A percentile compares a stretch with the other conserved stretches of the same genome.
phyloP scores from a whole-genome alignment of 2,113 vertebrate genomes.

The Caranx ignobilis region DNA sequence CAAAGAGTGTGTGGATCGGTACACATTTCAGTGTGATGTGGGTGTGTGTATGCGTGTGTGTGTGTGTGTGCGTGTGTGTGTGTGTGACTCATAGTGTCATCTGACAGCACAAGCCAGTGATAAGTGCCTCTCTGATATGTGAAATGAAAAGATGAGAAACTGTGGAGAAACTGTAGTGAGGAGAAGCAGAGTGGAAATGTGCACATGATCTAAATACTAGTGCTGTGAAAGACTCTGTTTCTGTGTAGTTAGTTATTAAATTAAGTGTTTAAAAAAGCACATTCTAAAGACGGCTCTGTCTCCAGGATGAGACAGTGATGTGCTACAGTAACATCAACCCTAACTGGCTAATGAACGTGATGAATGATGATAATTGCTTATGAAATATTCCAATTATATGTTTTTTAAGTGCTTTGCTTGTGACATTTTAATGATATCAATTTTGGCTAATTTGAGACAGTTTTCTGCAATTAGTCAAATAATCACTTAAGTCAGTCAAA shows the following conservation, averaged over 20 bases:
- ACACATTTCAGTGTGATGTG: constrained; percentile 58
- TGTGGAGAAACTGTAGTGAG: constrained; percentile 32
- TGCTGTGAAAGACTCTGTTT: background rate
- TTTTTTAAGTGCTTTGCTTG: too few species aligned
- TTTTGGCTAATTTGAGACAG: too few species aligned
- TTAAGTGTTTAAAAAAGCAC: background rate
- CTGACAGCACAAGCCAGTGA: constrained; percentile 59
- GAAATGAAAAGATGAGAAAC: constrained; percentile 47
- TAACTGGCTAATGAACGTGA: background rate
- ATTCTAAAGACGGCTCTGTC: background rate
- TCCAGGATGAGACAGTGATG: background rate
- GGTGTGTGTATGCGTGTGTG: constrained; percentile 27
- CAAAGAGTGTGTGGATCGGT: constrained; percentile 62
- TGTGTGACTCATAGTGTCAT: constrained; percentile 74
- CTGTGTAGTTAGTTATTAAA: background rate
- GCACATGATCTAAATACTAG: constrained; percentile 17
- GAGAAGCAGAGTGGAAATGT: constrained; percentile 9
- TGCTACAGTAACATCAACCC: background rate
- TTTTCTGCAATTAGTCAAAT: too few species aligned
- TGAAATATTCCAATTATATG: too few species aligned
- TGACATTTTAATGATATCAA: background rate
- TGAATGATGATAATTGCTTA: too few species aligned
- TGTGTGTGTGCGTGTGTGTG: constrained; percentile 39
- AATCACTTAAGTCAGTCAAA: too few species aligned
- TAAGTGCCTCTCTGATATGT: constrained; percentile 49